Evolutionary conservation across 2,888 invertebrate genomes (phyloP), one percentile per base, ranked within the genome.

Genomic region (Drosophila macrospina): DNA sequence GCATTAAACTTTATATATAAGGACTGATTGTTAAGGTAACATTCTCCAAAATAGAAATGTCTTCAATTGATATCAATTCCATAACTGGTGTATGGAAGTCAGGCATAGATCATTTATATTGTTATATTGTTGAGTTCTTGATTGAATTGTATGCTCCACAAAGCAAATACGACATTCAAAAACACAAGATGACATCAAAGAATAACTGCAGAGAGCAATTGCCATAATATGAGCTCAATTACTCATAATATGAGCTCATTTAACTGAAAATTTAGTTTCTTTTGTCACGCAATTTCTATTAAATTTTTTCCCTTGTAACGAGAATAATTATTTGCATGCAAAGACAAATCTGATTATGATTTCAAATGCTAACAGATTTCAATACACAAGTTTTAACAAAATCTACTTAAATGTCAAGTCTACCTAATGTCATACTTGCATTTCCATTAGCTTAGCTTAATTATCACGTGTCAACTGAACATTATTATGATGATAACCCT

Each of bases 1-100:
- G 54, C 78, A 79, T 70, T 76, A 56, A 54, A 20, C 8, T 48
- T n/a, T 15, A 36, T 36, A 13, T 56, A 82, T 79, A 74, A 70
- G 80, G 74, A 42, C 36, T 63, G 54, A 74, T 64, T 61, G 57
- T 36, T 34, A 8, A 54, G 13, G 36, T 47, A 73, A 65, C 45
- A 34, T 44, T 45, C 26, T 24, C 50, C 28, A 20, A 55, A 55
- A 41, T 30, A 47, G 50, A 66, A 66, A 54, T 39, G 37, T 37
- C 20, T 42, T 45, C 42, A 67, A 71, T 66, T 72, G 80, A 36
- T 47, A n/a, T 39, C n/a, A 48, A n/a, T 39, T 20, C 37, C 28
- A 16, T 30, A 47, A 47, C 28, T 13, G 10, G 7, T 24, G 30
- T 41, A 48, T 37, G 48, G 32, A 48, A 44, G 44, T 39, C 71